Conservation (phyloP, 2,797 vertebrate genomes). For the Gila robusta region DNA sequence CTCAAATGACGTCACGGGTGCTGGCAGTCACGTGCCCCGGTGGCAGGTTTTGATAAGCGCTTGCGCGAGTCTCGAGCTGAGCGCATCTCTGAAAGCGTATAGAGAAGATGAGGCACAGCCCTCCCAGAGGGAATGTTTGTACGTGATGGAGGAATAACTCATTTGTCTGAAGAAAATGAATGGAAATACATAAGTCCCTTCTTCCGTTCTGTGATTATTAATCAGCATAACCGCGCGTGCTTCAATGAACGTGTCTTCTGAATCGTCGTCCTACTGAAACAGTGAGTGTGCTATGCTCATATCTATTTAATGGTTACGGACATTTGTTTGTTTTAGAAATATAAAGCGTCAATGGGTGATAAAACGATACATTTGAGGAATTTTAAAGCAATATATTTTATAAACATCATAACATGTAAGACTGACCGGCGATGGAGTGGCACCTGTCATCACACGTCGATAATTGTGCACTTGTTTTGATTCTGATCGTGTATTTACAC, state of each 20-base stretch:
- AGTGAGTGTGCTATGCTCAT: slow-evolving; percentile 43
- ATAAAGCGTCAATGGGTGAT: not conserved
- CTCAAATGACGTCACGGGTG: slow-evolving; percentile 72
- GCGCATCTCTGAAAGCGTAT: slow-evolving; percentile 44
- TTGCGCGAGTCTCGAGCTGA: slow-evolving; percentile 64
- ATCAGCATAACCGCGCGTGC: slow-evolving; percentile 16
- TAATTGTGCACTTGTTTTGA: slow-evolving; percentile 41
- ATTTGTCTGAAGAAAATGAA: slow-evolving; percentile 20
- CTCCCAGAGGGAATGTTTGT: slow-evolving; percentile 10
- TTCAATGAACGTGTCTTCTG: slow-evolving; percentile 41
- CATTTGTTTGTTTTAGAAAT: not conserved
- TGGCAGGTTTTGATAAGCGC: slow-evolving; percentile 76
- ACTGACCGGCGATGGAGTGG: slow-evolving; percentile 19
- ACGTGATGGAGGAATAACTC: slow-evolving; percentile 17
- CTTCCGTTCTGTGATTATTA: not conserved
- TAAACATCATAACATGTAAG: not conserved
- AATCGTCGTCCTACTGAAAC: slow-evolving; percentile 49
- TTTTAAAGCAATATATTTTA: not conserved
- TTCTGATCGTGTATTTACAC: slow-evolving; percentile 25
- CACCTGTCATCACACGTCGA: slow-evolving; percentile 24
- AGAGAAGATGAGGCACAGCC: slow-evolving; percentile 14
- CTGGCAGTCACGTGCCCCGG: slow-evolving; percentile 77
- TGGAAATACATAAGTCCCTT: not conserved
- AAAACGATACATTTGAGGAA: not conserved
- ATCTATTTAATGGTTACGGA: not conserved